A percentile compares a stretch with the other conserved stretches of the same genome.
Evolutionary conservation across 2,888 invertebrate genomes (phyloP).

Genomic region (Pseudeuparius sepicola): DNA sequence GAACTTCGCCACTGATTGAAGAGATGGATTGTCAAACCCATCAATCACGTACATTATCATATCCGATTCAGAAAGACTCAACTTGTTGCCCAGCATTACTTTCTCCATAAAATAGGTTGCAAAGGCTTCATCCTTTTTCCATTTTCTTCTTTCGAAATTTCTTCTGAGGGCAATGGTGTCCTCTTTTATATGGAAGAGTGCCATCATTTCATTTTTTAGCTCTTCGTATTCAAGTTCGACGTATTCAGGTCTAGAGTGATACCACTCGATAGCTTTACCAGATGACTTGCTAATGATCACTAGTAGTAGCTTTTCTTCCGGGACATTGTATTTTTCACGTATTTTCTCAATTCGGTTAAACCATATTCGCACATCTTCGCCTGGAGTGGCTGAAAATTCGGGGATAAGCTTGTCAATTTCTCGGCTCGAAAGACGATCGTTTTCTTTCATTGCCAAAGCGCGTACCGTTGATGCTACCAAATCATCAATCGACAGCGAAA

Average conservation of each 20-base stretch:
- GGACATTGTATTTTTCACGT: background rate
- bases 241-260: slow-evolving; percentile 3
- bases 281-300: slow-evolving; percentile 1
- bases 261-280: slow-evolving; percentile 3
- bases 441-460: too few relatives aligned
- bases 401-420: too few relatives aligned
- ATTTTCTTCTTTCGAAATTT: slow-evolving; percentile 4
- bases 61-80: too few relatives aligned
- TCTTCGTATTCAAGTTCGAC: background rate
- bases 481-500: too few relatives aligned
- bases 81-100: background rate
- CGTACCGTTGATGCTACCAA: too few relatives aligned
- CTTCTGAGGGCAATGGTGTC: background rate
- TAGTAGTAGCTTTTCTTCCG: background rate
- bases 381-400: too few relatives aligned
- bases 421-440: too few relatives aligned
- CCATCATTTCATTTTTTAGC: background rate
- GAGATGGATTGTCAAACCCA: too few relatives aligned
- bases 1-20: too few relatives aligned
- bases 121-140: slow-evolving; percentile 1
- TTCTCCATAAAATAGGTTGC: background rate
- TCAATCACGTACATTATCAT: too few relatives aligned
- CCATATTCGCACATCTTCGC: background rate
- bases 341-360: background rate
- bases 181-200: slow-evolving; percentile 1